Conservation (phyloP, 1,140 invertebrate species). For the Akabosia matsudoensis region DNA sequence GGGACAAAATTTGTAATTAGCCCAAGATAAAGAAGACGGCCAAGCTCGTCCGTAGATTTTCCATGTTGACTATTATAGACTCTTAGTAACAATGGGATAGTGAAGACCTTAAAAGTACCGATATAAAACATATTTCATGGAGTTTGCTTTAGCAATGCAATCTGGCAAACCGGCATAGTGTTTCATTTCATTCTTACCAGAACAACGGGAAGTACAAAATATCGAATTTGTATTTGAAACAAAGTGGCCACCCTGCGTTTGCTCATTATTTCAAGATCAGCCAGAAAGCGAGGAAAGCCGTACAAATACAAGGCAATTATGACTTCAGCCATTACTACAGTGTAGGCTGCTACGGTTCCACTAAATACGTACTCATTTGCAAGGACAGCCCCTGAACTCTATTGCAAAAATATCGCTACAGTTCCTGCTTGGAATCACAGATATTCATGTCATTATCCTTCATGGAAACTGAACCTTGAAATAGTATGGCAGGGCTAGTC, state of each 20-base stretch:
- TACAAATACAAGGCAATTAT: not conserved
- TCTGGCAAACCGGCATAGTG: too few species aligned
- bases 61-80: too few species aligned
- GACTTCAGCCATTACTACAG: not conserved
- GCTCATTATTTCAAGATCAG: not conserved
- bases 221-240: not conserved
- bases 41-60: too few species aligned
- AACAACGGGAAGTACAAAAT: not conserved
- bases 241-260: not conserved
- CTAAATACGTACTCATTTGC: not conserved
- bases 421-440: too few species aligned
- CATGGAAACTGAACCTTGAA: not conserved
- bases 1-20: not conserved
- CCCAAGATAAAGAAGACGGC: not conserved
- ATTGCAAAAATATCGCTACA: too few species aligned
- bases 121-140: too few species aligned
- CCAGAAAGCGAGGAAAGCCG: not conserved
- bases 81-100: not conserved
- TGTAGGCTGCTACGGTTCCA: not conserved
- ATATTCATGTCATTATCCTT: too few species aligned
- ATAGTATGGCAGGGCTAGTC: not conserved
- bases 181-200: not conserved
- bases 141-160: too few species aligned
- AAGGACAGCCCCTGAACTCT: not conserved
- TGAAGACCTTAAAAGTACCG: not conserved